These are phyloP conservation scores for Neopipo cinnamomea DNA, from an alignment of 2,113 vertebrate species.

Conservation along the genomic window DNA sequence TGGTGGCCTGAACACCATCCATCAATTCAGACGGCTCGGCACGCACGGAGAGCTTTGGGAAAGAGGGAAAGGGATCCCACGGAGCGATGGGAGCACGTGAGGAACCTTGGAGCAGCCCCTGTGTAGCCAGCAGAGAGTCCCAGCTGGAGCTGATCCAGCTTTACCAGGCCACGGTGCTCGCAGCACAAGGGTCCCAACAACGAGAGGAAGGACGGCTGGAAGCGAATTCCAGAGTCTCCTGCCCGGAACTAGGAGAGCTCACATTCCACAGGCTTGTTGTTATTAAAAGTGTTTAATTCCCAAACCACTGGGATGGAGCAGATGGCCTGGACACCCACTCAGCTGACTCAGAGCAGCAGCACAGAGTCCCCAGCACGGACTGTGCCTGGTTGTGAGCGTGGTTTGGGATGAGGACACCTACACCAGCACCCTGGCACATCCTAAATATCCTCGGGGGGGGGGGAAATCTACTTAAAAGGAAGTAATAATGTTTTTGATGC, in stretches of 20 bases:
- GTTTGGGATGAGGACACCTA: not conserved
- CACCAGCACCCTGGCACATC: not conserved
- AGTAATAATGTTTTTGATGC: too few species aligned
- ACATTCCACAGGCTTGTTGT: not conserved
- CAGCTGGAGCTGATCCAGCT: not conserved
- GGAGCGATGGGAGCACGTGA: rapidly evolving
- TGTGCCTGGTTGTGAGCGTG: not conserved
- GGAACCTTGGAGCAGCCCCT: rapidly evolving
- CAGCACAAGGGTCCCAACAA: not conserved
- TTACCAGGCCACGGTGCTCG: rapidly evolving
- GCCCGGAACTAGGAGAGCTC: not conserved
- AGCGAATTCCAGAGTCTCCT: not conserved
- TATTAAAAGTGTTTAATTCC: not conserved
- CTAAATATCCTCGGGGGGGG: not conserved
- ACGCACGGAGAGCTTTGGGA: not conserved
- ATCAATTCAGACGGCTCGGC: not conserved
- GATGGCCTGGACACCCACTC: not conserved
- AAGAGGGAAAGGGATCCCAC: not conserved
- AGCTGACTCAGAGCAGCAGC: not conserved
- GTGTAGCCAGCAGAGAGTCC: rapidly evolving
- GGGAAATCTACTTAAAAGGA: not conserved
- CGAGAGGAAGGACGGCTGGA: not conserved
- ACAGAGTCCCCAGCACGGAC: not conserved
- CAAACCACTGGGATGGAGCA: not conserved
- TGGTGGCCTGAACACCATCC: not conserved